These are phyloP conservation scores for Microcebus jonahi DNA, from an alignment of 2,113 vertebrate species.

Conservation along the genomic window DNA sequence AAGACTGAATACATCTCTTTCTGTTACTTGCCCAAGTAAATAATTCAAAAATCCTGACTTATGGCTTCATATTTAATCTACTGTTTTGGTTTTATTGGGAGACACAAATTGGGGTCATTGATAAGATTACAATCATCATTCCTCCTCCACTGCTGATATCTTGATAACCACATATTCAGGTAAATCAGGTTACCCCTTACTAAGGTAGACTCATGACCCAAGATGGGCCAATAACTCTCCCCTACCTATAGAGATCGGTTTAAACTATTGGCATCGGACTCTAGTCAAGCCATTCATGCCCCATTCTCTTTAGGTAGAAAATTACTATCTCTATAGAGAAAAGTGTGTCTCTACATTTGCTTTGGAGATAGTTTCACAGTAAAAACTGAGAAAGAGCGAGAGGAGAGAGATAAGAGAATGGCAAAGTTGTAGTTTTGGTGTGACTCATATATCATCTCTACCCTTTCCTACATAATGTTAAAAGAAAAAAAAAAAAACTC, in stretches of 20 bases:
- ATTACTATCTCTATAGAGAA: accelerated
- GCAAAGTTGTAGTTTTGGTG: neutral
- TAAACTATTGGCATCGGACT: neutral
- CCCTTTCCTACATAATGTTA: neutral
- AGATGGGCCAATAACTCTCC: neutral
- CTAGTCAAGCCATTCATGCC: neutral
- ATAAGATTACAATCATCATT: neutral
- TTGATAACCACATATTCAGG: neutral
- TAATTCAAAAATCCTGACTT: neutral
- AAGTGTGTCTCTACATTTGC: neutral
- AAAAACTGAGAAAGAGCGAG: neutral
- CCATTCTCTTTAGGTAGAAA: neutral
- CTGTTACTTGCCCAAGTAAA: neutral
- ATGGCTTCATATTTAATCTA: neutral
- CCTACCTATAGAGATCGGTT: neutral
- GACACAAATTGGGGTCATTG: neutral
- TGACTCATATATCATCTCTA: neutral
- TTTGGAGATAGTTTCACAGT: neutral
- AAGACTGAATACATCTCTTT: neutral
- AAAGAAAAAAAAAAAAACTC: neutral
- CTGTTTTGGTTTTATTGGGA: neutral
- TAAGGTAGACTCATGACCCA: neutral
- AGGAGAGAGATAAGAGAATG: neutral
- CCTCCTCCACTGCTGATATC: neutral
- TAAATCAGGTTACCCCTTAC: neutral